A percentile compares a stretch with the other conserved stretches of the same genome.
Conservation (phyloP, 2,113 vertebrate genomes). For the Astur gentilis region DNA sequence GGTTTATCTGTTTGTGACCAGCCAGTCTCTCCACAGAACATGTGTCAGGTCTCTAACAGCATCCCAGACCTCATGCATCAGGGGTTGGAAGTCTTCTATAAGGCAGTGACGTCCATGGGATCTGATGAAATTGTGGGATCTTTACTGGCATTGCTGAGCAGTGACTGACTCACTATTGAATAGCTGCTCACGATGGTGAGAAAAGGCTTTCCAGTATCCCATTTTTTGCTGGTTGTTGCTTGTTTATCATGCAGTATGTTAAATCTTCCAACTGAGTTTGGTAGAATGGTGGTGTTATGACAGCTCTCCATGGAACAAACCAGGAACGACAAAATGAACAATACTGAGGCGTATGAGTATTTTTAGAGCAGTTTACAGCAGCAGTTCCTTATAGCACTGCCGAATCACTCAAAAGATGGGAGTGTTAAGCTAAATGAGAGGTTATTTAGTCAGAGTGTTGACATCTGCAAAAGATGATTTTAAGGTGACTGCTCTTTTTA, state of each 20-base stretch:
- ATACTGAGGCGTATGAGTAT: neutral
- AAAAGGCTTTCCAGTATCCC: neutral
- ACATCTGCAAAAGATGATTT: neutral
- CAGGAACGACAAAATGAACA: neutral
- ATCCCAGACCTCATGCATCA: neutral
- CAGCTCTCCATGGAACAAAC: neutral
- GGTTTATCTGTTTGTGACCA: neutral
- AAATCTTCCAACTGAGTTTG: neutral
- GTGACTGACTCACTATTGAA: neutral
- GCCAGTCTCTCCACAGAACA: neutral
- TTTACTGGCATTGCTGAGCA: neutral
- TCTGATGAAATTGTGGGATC: neutral
- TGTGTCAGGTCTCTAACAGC: neutral
- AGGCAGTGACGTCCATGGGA: neutral
- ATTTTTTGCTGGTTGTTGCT: neutral
- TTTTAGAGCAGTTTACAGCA: neutral
- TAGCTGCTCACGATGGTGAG: neutral
- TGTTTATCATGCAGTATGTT: neutral
- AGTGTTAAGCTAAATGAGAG: neutral
- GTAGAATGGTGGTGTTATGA: neutral
- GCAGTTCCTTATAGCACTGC: neutral
- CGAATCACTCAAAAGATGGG: neutral
- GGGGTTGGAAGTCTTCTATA: neutral
- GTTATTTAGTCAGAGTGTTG: conserved; percentile 1
- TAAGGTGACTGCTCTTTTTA: neutral